phyloP scores from a whole-genome alignment of 2,113 vertebrate genomes.

The Triplophysa siluroides region DNA sequence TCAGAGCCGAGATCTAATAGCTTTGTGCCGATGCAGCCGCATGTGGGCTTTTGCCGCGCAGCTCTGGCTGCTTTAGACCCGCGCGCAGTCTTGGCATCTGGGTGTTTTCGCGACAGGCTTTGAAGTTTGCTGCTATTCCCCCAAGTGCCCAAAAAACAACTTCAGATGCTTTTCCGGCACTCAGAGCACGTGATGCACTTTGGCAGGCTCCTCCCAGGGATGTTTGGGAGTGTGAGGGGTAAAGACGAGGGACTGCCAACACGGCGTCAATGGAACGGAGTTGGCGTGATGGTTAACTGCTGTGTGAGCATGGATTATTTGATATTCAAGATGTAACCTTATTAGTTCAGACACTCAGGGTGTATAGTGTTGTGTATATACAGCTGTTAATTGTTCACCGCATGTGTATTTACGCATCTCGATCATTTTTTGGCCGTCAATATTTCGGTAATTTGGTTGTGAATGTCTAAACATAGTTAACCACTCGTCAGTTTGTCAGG shows the following conservation, averaged over 20 bases:
- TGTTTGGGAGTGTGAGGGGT: slow-evolving; percentile 58
- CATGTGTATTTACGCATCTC: not conserved
- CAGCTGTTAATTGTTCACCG: not conserved
- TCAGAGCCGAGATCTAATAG: slow-evolving; percentile 63
- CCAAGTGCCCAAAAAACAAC: slow-evolving; percentile 64
- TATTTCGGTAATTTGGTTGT: slow-evolving; percentile 57
- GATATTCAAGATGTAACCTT: slow-evolving; percentile 12
- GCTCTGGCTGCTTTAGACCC: slow-evolving; percentile 21
- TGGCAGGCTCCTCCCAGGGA: slow-evolving; percentile 64
- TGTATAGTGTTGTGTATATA: not conserved
- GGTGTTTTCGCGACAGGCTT: slow-evolving; percentile 69
- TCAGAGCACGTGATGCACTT: slow-evolving; percentile 60
- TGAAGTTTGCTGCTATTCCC: slow-evolving; percentile 68
- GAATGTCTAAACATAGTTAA: slow-evolving; percentile 48
- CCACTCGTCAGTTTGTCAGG: slow-evolving; percentile 36
- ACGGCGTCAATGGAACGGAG: not conserved
- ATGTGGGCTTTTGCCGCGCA: slow-evolving; percentile 29
- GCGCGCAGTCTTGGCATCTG: slow-evolving; percentile 61
- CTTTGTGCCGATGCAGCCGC: slow-evolving; percentile 56
- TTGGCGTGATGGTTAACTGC: not conserved
- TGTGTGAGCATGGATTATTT: not conserved
- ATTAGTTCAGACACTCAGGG: not conserved
- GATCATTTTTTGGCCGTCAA: slow-evolving; percentile 47
- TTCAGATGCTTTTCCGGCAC: slow-evolving; percentile 67
- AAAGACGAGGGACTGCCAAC: slow-evolving; percentile 28